A percentile compares a stretch with the other conserved stretches of the same genome.
These are phyloP conservation scores for Montifringilla adamsi DNA, from an alignment of 2,113 vertebrate species.

Conservation along the genomic window DNA sequence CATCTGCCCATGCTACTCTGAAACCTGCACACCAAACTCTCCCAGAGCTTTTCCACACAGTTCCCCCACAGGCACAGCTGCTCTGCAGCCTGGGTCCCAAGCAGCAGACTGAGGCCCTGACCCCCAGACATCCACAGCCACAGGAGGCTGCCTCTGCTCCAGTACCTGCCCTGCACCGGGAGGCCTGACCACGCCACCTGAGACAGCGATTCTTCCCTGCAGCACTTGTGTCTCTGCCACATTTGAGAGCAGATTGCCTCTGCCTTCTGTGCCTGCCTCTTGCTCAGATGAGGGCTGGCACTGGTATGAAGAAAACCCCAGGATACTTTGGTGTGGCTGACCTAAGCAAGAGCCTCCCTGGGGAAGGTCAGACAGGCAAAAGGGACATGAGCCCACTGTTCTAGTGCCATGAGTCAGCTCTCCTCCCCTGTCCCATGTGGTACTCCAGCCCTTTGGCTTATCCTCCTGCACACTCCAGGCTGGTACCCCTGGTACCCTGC, in stretches of 20 bases:
- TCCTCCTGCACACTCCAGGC: background rate
- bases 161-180: background rate
- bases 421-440: background rate
- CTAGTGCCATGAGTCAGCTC: accelerated
- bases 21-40: background rate
- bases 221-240: background rate
- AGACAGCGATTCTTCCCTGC: accelerated
- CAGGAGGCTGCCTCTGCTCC: background rate
- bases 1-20: accelerated
- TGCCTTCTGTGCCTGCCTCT: background rate
- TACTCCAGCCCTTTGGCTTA: background rate
- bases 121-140: background rate
- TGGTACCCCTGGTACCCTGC: too few relatives aligned
- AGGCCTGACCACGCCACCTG: background rate
- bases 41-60: background rate
- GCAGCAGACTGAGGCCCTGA: background rate
- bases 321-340: background rate
- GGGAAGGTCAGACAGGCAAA: background rate
- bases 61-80: background rate
- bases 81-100: background rate
- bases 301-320: accelerated
- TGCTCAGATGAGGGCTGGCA: background rate
- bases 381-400: accelerated
- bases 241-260: background rate
- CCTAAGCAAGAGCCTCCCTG: background rate